Evolutionary conservation across 2,797 vertebrate genomes (phyloP).

Genomic region (Smutsia temminckii): DNA sequence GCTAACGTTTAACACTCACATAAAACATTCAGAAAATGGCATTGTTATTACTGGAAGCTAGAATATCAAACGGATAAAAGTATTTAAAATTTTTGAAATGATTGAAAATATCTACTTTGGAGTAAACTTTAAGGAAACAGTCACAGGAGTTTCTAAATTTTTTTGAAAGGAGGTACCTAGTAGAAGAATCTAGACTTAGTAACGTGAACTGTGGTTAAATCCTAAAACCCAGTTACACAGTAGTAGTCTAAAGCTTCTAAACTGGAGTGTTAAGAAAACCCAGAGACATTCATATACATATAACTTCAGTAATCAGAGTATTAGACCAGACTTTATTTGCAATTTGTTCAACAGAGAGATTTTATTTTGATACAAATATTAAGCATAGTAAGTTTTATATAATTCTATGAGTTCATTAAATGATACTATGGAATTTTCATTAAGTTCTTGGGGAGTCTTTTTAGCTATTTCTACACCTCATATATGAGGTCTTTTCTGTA

Average conservation of each 20-base stretch:
- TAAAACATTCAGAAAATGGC: conserved; percentile 49
- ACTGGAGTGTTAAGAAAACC: conserved; percentile 46
- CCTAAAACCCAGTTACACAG: not conserved
- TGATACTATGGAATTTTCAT: conserved; percentile 64
- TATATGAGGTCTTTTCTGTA: conserved; percentile 38
- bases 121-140: conserved; percentile 51
- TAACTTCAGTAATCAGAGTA: conserved; percentile 51
- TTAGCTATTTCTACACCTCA: conserved; percentile 66
- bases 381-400: conserved; percentile 77
- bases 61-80: conserved; percentile 17
- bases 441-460: conserved; percentile 59
- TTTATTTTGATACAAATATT: conserved; percentile 80
- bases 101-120: conserved; percentile 45
- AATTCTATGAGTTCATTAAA: conserved; percentile 73
- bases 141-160: conserved; percentile 41
- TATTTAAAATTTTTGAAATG: conserved; percentile 25
- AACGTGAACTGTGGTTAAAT: not conserved
- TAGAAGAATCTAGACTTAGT: conserved; percentile 49
- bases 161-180: conserved; percentile 27
- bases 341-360: conserved; percentile 74
- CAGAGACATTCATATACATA: conserved; percentile 24
- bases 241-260: conserved; percentile 11
- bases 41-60: conserved; percentile 43
- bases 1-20: not conserved
- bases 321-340: conserved; percentile 68